Evolutionary conservation across 2,797 vertebrate genomes (phyloP).

Genomic region (Lophura swinhoii): DNA sequence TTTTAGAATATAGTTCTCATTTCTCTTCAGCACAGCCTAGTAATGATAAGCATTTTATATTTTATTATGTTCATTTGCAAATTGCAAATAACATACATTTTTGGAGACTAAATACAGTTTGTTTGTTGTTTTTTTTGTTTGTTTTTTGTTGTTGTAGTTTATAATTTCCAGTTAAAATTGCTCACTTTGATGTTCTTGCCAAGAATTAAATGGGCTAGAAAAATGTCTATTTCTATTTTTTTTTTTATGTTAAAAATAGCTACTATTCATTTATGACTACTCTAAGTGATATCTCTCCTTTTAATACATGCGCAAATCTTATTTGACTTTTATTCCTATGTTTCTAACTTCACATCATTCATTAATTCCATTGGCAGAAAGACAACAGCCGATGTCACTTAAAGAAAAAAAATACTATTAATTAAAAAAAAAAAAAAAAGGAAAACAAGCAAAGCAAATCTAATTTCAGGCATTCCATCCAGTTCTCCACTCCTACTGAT

Average conservation of each 20-base stretch:
- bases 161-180: not conserved
- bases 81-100: not conserved
- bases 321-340: not conserved
- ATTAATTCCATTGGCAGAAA: not conserved
- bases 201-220: not conserved
- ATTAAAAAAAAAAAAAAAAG: not conserved
- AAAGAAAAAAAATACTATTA: not conserved
- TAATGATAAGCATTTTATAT: not conserved
- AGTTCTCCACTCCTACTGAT: not conserved
- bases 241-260: not conserved
- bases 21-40: not conserved
- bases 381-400: not conserved
- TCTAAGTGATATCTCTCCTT: not conserved
- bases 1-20: not conserved
- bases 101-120: not conserved
- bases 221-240: not conserved
- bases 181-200: not conserved
- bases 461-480: slow-evolving; percentile 27
- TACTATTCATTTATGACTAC: not conserved
- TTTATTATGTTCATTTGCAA: not conserved
- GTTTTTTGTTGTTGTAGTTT: not conserved
- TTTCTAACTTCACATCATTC: not conserved
- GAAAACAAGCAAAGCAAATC: slow-evolving; percentile 29
- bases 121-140: too few relatives aligned
- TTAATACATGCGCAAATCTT: not conserved